Evolutionary conservation across 37 sponge, comb jelly and placozoan species (phyloP).

Genomic region (Haliclona indistincta): DNA sequence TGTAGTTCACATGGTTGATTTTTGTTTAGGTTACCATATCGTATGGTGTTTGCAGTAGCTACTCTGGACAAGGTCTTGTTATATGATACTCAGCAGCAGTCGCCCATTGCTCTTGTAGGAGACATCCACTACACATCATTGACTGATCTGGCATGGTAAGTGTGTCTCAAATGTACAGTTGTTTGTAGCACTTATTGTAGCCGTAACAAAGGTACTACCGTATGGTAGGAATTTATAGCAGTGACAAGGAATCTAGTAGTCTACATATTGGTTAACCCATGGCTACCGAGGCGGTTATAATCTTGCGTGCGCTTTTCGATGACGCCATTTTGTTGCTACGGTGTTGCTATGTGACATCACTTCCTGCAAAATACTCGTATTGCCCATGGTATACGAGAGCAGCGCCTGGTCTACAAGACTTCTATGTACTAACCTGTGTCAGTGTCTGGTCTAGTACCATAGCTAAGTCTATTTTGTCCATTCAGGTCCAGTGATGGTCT

Average conservation of each 20-base stretch:
- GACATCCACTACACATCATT: slow-evolving; percentile 93
- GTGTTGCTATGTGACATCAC: too few species aligned
- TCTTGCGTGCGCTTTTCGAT: too few species aligned
- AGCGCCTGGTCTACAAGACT: too few species aligned
- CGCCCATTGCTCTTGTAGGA: slow-evolving; percentile 78
- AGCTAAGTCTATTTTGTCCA: not conserved
- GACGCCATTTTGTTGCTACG: too few species aligned
- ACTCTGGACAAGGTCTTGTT: slow-evolving; percentile 74
- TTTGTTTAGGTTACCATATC: slow-evolving; percentile 82
- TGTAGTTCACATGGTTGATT: not conserved
- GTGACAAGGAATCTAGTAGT: too few species aligned
- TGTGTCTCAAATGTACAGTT: not conserved
- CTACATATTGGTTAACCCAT: too few species aligned
- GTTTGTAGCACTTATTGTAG: not conserved
- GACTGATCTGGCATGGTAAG: slow-evolving; percentile 95
- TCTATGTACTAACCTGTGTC: too few species aligned
- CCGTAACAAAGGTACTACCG: not conserved
- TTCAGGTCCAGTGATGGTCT: slow-evolving; percentile 90
- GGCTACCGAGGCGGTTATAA: too few species aligned
- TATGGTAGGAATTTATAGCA: too few species aligned
- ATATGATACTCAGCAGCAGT: slow-evolving; percentile 91
- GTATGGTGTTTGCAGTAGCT: slow-evolving; percentile 96
- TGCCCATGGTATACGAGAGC: too few species aligned
- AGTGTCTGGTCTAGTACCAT: too few species aligned
- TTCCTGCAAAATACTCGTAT: too few species aligned